Conservation (phyloP, 2,797 vertebrate species). For the Acropternis orthonyx region DNA sequence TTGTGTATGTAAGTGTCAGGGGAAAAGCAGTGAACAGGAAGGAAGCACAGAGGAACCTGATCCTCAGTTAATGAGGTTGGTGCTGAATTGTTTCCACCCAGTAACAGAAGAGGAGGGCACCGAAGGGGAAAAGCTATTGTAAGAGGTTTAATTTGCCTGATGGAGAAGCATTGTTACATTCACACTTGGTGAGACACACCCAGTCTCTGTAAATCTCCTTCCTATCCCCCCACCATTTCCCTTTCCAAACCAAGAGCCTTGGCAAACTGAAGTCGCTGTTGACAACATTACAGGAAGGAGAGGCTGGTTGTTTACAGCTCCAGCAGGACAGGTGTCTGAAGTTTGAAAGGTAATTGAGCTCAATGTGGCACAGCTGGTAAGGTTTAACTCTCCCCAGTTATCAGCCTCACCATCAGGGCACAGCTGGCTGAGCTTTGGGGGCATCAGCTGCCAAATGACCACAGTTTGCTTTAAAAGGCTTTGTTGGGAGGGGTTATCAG, state of each 20-base stretch:
- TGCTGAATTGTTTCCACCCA: slow-evolving; percentile 13
- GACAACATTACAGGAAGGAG: not conserved
- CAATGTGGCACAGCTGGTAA: not conserved
- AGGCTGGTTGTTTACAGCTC: not conserved
- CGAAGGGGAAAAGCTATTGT: not conserved
- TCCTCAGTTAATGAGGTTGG: not conserved
- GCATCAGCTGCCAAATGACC: not conserved
- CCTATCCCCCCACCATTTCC: not conserved
- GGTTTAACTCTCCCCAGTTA: not conserved
- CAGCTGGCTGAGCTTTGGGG: not conserved
- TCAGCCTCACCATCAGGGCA: not conserved
- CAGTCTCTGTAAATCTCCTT: not conserved
- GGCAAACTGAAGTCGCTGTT: not conserved
- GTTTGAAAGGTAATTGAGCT: not conserved
- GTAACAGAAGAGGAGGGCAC: not conserved
- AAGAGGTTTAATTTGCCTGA: not conserved
- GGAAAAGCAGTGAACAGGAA: slow-evolving; percentile 14
- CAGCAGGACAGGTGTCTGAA: not conserved
- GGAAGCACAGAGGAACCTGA: slow-evolving; percentile 8
- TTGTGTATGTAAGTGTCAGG: fast-evolving
- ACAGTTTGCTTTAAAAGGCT: not conserved
- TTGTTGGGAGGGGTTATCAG: not conserved
- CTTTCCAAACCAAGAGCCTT: not conserved
- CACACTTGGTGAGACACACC: not conserved
- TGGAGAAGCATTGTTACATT: not conserved